Percentiles rank a stretch among this genome's conserved stretches.
Conservation (phyloP, 2,113 vertebrate species). For the Xenotilapia longispinis region DNA sequence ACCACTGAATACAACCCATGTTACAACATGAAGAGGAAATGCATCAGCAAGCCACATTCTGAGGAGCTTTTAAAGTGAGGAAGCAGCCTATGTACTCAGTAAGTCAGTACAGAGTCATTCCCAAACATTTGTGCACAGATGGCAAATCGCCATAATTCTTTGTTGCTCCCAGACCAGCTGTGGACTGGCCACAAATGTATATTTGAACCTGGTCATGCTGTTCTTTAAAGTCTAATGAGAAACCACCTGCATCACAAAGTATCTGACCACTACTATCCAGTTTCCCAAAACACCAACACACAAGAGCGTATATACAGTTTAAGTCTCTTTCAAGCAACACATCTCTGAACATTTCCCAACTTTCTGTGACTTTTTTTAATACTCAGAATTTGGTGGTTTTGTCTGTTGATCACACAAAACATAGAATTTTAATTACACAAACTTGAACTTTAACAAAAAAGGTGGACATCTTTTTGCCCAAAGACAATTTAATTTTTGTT, state of each 20-base stretch:
- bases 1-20: background rate
- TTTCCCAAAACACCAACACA: background rate
- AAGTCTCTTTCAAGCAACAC: background rate
- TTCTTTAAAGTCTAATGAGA: background rate
- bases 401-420: background rate
- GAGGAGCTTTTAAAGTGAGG: background rate
- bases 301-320: background rate
- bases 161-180: background rate
- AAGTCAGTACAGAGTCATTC: background rate
- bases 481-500: background rate
- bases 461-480: background rate
- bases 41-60: background rate
- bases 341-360: background rate
- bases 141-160: background rate
- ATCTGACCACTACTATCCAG: background rate
- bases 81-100: background rate
- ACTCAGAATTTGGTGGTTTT: background rate
- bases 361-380: background rate
- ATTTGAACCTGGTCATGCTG: background rate
- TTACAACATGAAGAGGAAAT: background rate
- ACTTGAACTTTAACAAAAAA: background rate
- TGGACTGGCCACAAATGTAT: background rate
- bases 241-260: background rate
- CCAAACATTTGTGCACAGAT: background rate
- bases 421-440: background rate